Evolutionary conservation across 2,888 invertebrate species (phyloP), one percentile per base, ranked within the genome.

Genomic region (Zaprionus bogoriensis): DNA sequence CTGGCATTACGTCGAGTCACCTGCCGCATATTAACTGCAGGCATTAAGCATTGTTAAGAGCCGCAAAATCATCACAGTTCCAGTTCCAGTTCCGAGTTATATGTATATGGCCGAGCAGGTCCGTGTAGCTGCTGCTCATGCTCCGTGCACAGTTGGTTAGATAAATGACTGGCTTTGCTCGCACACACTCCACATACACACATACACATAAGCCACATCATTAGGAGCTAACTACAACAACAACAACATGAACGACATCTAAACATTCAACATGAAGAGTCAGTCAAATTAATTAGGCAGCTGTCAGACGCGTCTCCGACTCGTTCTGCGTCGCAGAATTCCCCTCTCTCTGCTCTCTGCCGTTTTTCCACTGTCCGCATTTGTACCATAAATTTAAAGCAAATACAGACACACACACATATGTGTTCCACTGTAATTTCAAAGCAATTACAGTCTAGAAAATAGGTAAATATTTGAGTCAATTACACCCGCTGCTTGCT

Each of bases 1-100:
- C 20, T 62, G 62, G 61, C 67, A 65, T 69, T 66, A 48, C 54
- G 78, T 36, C 59, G 62, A 83, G 74, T 77, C 82, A 82, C 76
- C 79, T 80, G 71, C 69, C 79, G 74, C 79, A 88, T 86, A 86
- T 84, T 87, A 88, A 88, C 84, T 84, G 76, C 77, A 80, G 74
- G 50, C 64, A 78, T 82, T 80, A 77, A 85, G 65, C 60, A 65
- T 74, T 74, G 60, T 67, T 66, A 66, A 68, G 57, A 65, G 65
- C 66, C 70, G 73, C 74, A 74, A 65, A 68, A 74, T 73, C 67
- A 76, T 72, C 61, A 68, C 67, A 70, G 32, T n/a, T n/a, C n/a
- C n/a, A n/a, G n/a, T n/a, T n/a, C n/a, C n/a, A n/a, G n/a, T n/a
- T n/a, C n/a, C n/a, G n/a, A n/a, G n/a, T 19, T 59, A 69, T 17